A percentile compares a stretch with the other conserved stretches of the same genome.
These are phyloP conservation scores for Anguilla anguilla DNA, from an alignment of 2,797 vertebrate genomes.

Conservation along the genomic window DNA sequence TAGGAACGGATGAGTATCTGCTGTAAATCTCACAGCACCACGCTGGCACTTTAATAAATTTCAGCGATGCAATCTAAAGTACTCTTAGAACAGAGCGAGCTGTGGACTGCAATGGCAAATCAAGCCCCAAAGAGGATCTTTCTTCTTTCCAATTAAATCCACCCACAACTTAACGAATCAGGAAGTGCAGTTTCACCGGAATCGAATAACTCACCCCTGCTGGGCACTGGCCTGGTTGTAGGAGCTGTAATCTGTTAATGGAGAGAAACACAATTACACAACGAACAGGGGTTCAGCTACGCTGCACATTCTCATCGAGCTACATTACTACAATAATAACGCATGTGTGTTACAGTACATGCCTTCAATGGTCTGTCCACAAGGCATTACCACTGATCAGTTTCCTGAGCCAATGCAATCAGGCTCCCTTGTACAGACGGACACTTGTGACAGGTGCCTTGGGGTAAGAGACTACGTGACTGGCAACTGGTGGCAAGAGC, in stretches of 20 bases:
- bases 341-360: not conserved
- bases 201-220: slow-evolving; percentile 83
- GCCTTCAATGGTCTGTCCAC: not conserved
- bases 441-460: not conserved
- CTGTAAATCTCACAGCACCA: not conserved
- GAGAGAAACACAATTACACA: not conserved
- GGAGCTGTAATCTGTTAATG: slow-evolving; percentile 88
- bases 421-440: not conserved
- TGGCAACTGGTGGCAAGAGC: not conserved
- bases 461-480: not conserved
- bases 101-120: not conserved
- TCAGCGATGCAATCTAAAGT: not conserved
- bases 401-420: not conserved
- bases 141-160: not conserved
- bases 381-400: not conserved
- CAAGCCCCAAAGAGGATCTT: not conserved
- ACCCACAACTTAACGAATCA: not conserved
- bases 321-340: not conserved
- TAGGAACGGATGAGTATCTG: not conserved
- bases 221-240: slow-evolving; percentile 91
- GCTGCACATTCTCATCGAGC: not conserved
- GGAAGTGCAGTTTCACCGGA: not conserved
- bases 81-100: not conserved
- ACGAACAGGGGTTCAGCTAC: not conserved
- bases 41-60: not conserved